Evolutionary conservation across 2,888 invertebrate species (phyloP), one percentile per base, ranked within the genome.

Genomic region (Cephus pulcher): DNA sequence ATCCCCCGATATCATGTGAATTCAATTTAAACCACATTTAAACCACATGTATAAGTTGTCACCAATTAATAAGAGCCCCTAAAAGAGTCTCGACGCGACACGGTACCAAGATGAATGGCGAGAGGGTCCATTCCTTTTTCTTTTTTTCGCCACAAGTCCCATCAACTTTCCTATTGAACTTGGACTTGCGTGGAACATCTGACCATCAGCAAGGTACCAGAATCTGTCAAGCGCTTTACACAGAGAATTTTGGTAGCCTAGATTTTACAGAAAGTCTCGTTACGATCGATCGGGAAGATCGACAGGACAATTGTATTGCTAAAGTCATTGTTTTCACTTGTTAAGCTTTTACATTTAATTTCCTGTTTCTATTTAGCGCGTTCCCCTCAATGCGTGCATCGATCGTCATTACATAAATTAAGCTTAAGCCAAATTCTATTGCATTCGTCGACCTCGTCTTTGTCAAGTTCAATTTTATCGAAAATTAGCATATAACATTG

Each of bases 1-100:
- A 34, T 37, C 87, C 83, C 81, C 77, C 82, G 84, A 82, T 85
- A 84, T 84, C 85, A 85, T 35, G 84, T 86, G 85, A 85, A 86
- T 87, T 79, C 76, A 82, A 82, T 83, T 83, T 83, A 86, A 86
- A 86, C 84, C 82, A 85, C 81, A 76, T 86, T 86, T 30, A 30
- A 30, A 30, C 30, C 30, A 30, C 30, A 86, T 88, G 83, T 85
- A 81, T 85, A 81, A 86, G 74, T 34, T 81, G 83, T 88, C 83
- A 85, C 83, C 84, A 85, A 82, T 78, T 78, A 12, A 79, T 81
- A 37, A 34, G 35, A 74, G 34, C 34, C 23, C 74, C 15, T 71
- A 71, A 56, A 71, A 56, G 56, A 56, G 56, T 23, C 23, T 9
- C 23, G 56, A 56, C 23, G 23, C 56, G 9, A 56, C 56, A 9